A percentile compares a stretch with the other conserved stretches of the same genome.
Conservation (phyloP, 2,113 vertebrate species). For the Cinclus mexicanus region DNA sequence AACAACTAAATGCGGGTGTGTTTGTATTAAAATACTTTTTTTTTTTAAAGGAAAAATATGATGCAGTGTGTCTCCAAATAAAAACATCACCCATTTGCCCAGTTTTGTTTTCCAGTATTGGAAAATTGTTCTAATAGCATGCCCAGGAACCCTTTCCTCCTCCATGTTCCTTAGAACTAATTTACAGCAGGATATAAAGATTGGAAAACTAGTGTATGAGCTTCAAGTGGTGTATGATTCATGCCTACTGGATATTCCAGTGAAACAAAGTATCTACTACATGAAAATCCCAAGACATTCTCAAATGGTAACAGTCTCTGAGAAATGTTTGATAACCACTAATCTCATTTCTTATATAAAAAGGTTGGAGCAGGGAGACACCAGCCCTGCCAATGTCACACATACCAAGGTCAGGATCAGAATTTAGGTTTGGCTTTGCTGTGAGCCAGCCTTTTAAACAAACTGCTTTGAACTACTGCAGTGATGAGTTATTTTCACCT, state of each 20-base stretch:
- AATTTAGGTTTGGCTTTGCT: background rate
- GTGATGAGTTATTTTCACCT: background rate
- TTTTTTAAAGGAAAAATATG: background rate
- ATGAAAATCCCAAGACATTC: background rate
- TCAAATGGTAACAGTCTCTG: background rate
- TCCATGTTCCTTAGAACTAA: background rate
- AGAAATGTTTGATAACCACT: background rate
- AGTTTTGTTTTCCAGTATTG: background rate
- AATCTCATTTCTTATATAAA: background rate
- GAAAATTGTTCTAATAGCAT: background rate
- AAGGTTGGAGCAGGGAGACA: background rate
- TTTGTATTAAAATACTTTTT: background rate
- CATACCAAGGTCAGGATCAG: background rate
- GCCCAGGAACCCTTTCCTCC: background rate
- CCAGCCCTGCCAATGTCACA: background rate
- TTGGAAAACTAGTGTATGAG: background rate
- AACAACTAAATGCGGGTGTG: background rate
- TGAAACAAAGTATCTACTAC: background rate
- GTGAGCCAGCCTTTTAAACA: background rate
- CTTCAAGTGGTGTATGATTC: background rate
- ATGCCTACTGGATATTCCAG: background rate
- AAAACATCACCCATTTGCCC: background rate
- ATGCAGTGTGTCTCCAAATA: background rate
- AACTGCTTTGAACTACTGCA: background rate
- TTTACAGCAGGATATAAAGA: slow-evolving; percentile 3